phyloP scores from a whole-genome alignment of 2,888 invertebrate genomes.

The Drosophila antonietae region DNA sequence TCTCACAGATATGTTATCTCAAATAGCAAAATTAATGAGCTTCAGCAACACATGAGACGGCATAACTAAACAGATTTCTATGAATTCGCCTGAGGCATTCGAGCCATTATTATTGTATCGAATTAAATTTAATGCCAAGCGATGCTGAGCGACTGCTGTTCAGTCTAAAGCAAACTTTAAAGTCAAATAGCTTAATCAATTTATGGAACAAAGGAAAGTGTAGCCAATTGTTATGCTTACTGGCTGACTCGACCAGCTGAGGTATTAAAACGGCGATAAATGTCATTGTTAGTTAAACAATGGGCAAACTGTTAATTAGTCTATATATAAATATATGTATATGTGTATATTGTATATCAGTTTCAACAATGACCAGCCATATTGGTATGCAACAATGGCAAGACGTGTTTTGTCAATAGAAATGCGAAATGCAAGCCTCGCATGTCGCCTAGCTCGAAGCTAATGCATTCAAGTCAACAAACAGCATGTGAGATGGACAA shows the following conservation, averaged over 20 bases:
- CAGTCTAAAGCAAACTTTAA: background rate
- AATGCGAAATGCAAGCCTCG: conserved; percentile 14
- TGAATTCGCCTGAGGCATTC: background rate
- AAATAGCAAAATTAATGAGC: conserved; percentile 2
- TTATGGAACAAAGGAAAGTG: conserved; percentile 8
- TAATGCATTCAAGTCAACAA: conserved; percentile 40
- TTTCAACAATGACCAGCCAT: conserved; percentile 51
- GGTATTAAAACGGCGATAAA: conserved; percentile 38
- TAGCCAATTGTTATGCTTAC: conserved; percentile 12
- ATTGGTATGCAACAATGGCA: conserved; percentile 32
- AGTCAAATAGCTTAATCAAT: conserved; percentile 13
- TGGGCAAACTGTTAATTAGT: conserved; percentile 65
- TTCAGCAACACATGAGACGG: background rate
- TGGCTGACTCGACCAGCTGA: conserved; percentile 33
- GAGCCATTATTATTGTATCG: background rate
- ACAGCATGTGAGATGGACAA: conserved; percentile 48
- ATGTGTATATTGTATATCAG: conserved; percentile 16
- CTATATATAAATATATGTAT: conserved; percentile 36
- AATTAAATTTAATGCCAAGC: background rate
- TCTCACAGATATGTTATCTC: background rate
- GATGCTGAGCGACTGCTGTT: background rate
- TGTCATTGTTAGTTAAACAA: conserved; percentile 34
- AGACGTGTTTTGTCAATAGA: conserved; percentile 39
- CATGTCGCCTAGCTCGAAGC: conserved; percentile 16
- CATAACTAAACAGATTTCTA: background rate